A percentile compares a stretch with the other conserved stretches of the same genome.
Conservation (phyloP, 1,140 invertebrate genomes). For the Probaryconus sp. region DNA sequence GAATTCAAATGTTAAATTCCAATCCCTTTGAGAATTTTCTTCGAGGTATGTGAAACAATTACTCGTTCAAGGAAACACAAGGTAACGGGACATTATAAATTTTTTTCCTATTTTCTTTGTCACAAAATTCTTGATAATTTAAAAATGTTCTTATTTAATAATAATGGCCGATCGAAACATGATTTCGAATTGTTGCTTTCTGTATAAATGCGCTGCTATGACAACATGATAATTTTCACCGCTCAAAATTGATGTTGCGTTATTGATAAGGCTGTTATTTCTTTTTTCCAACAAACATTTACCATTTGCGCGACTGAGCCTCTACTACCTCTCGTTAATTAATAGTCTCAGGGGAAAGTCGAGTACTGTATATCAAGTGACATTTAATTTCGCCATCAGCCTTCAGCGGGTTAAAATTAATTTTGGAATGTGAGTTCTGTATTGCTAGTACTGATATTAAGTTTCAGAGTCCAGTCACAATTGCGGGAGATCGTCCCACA, state of each 20-base stretch:
- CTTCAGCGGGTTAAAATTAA: constrained; percentile 23
- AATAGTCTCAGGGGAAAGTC: constrained; percentile 11
- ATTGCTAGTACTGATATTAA: constrained; percentile 24
- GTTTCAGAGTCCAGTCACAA: constrained; percentile 25
- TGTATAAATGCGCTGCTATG: too few relatives aligned
- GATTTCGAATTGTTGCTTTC: too few relatives aligned
- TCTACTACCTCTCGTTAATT: constrained; percentile 8
- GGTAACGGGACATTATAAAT: too few relatives aligned
- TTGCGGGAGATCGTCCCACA: constrained; percentile 16
- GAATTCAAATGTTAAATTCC: too few relatives aligned
- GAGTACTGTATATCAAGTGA: constrained; percentile 18
- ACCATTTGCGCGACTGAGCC: neutral
- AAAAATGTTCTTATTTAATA: too few relatives aligned
- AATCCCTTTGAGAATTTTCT: too few relatives aligned
- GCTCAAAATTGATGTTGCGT: neutral
- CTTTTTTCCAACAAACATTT: neutral
- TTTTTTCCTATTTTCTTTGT: too few relatives aligned
- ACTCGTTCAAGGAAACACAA: too few relatives aligned
- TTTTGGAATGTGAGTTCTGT: constrained; percentile 25
- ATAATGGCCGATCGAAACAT: too few relatives aligned
- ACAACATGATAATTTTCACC: too few relatives aligned
- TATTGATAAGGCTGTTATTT: neutral
- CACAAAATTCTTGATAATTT: too few relatives aligned
- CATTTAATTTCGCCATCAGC: constrained; percentile 21
- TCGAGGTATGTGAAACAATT: too few relatives aligned